Conservation (phyloP, 2,888 invertebrate species). For the Cetonia aurata region DNA sequence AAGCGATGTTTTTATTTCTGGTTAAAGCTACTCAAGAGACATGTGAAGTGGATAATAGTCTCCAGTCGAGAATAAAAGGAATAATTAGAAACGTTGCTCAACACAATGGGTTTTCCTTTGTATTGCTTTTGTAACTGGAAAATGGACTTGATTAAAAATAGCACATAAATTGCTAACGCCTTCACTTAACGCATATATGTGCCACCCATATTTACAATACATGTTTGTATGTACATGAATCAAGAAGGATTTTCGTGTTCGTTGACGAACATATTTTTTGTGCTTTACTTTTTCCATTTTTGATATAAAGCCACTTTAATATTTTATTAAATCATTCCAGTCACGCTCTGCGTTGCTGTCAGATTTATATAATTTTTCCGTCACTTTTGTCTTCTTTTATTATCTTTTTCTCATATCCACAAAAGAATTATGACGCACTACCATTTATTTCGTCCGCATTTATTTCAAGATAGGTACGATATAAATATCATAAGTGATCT, state of each 20-base stretch:
- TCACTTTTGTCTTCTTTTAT: conserved; percentile 8
- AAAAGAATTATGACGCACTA: background rate
- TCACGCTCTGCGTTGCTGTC: conserved; percentile 1
- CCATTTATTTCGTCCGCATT: background rate
- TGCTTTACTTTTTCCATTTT: background rate
- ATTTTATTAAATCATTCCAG: conserved; percentile 5
- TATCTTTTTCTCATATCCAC: conserved; percentile 8
- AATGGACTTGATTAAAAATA: too few relatives aligned
- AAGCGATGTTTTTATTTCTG: conserved; percentile 23
- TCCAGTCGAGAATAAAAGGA: background rate
- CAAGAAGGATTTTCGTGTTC: too few relatives aligned
- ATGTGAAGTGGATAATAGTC: conserved; percentile 21
- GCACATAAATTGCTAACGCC: too few relatives aligned
- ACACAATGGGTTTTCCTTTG: too few relatives aligned
- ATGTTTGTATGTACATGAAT: too few relatives aligned
- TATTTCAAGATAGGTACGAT: background rate
- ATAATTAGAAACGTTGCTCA: conserved; percentile 3
- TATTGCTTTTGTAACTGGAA: background rate
- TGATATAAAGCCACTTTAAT: background rate
- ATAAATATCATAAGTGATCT: too few relatives aligned
- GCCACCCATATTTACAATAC: too few relatives aligned
- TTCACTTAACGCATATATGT: too few relatives aligned
- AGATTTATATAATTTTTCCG: conserved; percentile 21
- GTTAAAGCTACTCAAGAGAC: conserved; percentile 17
- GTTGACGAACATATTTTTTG: background rate